phyloP scores from a whole-genome alignment of 2,888 invertebrate genomes.

The Parnassius orleans region DNA sequence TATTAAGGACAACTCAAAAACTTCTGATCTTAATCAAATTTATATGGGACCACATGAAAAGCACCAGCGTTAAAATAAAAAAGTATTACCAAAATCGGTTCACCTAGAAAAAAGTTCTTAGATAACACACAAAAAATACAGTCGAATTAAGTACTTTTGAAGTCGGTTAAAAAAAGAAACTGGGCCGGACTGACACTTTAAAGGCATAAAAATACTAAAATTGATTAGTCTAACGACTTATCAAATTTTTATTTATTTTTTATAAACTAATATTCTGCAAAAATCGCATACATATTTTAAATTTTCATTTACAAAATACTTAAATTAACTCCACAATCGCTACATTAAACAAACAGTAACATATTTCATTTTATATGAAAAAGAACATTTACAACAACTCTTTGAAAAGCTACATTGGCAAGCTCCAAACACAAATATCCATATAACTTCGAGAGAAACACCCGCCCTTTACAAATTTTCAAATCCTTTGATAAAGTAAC shows the following conservation, averaged over 20 bases:
- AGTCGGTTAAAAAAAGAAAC: too few species aligned
- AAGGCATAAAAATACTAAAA: not conserved
- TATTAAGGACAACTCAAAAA: too few species aligned
- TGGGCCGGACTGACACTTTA: too few species aligned
- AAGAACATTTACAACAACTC: slow-evolving; percentile 10
- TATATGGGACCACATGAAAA: too few species aligned
- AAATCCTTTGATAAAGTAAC: slow-evolving; percentile 54
- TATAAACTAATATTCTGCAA: too few species aligned
- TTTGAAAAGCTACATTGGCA: slow-evolving; percentile 20
- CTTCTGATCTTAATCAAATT: too few species aligned
- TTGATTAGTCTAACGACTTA: not conserved
- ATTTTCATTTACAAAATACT: not conserved
- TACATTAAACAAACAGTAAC: slow-evolving; percentile 28
- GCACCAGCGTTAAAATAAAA: too few species aligned
- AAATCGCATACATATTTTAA: not conserved
- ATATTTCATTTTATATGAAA: slow-evolving; percentile 23
- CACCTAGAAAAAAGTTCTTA: too few species aligned
- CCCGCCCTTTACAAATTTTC: slow-evolving; percentile 39
- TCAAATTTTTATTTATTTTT: too few species aligned
- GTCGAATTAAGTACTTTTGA: too few species aligned
- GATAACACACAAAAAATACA: too few species aligned
- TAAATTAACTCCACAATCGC: slow-evolving; percentile 6
- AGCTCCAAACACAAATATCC: slow-evolving; percentile 21
- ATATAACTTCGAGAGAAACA: slow-evolving; percentile 12
- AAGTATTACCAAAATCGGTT: too few species aligned